Evolutionary conservation across 2,888 invertebrate species (phyloP).

Genomic region (Drosophila trichaetosa): DNA sequence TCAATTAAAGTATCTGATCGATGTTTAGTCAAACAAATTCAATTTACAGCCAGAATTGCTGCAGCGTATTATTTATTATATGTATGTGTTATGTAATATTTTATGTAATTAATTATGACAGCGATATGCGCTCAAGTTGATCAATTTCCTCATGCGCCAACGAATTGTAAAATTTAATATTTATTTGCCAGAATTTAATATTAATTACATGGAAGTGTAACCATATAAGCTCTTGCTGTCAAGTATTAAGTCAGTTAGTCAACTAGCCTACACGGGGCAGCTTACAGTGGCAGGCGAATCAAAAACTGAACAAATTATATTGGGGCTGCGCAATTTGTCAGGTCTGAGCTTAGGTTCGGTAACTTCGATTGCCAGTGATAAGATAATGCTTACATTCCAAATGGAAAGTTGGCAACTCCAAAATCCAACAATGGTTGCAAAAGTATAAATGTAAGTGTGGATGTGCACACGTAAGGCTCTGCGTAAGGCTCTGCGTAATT

Average conservation of each 20-base stretch:
- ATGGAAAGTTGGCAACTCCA: conserved; percentile 8
- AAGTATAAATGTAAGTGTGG: background rate
- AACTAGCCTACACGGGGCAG: background rate
- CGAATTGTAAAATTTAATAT: background rate
- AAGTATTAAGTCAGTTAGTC: background rate
- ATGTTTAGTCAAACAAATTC: background rate
- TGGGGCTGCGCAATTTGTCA: background rate
- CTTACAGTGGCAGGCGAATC: background rate
- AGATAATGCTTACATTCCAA: background rate
- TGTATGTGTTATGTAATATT: background rate
- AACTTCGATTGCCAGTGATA: background rate
- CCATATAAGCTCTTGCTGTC: background rate
- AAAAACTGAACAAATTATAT: background rate
- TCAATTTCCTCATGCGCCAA: background rate
- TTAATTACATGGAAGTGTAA: background rate
- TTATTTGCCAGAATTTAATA: background rate
- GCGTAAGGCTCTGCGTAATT: conserved; percentile 29
- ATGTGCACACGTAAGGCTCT: background rate
- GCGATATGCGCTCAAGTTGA: background rate
- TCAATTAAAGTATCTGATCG: background rate
- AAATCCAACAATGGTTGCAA: conserved; percentile 26
- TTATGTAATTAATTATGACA: background rate
- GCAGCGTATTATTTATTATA: background rate
- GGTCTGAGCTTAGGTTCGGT: background rate
- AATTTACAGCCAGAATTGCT: background rate